Evolutionary conservation across 2,797 vertebrate genomes (phyloP).

Genomic region (Catostomus latipinnis): DNA sequence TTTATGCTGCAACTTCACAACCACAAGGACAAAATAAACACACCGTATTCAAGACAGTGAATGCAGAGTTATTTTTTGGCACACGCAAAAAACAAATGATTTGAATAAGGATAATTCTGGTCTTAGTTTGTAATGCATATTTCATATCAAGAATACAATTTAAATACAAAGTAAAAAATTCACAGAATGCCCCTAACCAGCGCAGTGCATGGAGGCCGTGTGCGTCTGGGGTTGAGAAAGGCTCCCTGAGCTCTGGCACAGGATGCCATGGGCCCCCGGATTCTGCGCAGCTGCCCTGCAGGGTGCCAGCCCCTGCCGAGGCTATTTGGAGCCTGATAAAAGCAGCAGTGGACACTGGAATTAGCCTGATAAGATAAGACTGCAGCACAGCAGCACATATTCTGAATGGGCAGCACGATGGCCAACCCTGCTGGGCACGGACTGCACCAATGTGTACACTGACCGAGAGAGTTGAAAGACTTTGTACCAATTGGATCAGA

Average conservation of each 20-base stretch:
- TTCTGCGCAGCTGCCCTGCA: constrained; percentile 53
- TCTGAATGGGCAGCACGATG: constrained; percentile 63
- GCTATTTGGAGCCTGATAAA: constrained; percentile 70
- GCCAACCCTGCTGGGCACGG: constrained; percentile 52
- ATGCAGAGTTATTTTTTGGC: constrained; percentile 13
- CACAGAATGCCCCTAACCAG: background rate
- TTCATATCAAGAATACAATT: constrained; percentile 20
- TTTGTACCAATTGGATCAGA: background rate
- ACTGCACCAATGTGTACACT: constrained; percentile 6
- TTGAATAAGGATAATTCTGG: constrained; percentile 22
- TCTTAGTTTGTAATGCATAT: constrained; percentile 4
- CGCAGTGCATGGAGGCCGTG: constrained; percentile 20
- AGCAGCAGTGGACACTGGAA: constrained; percentile 62
- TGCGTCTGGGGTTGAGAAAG: constrained; percentile 41
- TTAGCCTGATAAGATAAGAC: constrained; percentile 73
- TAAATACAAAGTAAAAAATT: background rate
- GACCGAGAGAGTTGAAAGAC: constrained; percentile 12
- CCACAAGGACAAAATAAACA: constrained; percentile 44
- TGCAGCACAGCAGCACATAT: constrained; percentile 53
- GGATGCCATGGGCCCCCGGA: constrained; percentile 41
- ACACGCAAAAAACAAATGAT: constrained; percentile 8
- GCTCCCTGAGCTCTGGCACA: constrained; percentile 46
- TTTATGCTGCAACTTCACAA: constrained; percentile 53
- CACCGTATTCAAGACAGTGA: constrained; percentile 5
- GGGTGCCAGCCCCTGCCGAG: constrained; percentile 57